These are phyloP conservation scores for Zaprionus tsacasi DNA, from an alignment of 1,140 invertebrate genomes.

Conservation along the genomic window DNA sequence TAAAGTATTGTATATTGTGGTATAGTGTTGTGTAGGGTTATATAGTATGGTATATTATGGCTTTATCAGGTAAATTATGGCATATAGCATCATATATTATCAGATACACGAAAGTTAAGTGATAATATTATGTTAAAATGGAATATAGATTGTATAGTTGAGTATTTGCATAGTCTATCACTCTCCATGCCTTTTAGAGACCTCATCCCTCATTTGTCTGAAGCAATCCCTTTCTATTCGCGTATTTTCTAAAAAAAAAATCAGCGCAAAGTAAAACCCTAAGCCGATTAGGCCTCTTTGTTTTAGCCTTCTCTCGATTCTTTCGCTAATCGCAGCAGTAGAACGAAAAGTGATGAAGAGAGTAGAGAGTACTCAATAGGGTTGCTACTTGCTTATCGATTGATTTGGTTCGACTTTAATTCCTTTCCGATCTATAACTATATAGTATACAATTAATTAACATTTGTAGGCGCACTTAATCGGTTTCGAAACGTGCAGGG, in stretches of 20 bases:
- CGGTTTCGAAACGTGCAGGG: not conserved
- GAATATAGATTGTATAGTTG: too few relatives aligned
- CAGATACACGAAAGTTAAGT: too few relatives aligned
- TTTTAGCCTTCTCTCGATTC: not conserved
- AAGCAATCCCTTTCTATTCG: not conserved
- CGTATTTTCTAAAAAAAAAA: not conserved
- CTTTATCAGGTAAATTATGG: not conserved
- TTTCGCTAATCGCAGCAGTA: not conserved
- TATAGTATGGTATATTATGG: not conserved
- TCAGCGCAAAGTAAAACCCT: not conserved
- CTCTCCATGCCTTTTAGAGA: too few relatives aligned
- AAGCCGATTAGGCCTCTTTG: not conserved
- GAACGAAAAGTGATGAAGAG: not conserved
- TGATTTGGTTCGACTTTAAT: not conserved
- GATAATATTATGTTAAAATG: too few relatives aligned
- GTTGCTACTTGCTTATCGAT: not conserved
- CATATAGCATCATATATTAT: too few relatives aligned
- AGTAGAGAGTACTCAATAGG: not conserved
- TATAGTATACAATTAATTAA: not conserved
- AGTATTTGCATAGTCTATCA: not conserved
- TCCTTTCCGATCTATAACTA: not conserved
- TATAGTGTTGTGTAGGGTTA: too few relatives aligned
- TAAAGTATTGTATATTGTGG: not conserved
- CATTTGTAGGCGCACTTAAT: slow-evolving; percentile 4
- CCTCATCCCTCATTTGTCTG: too few relatives aligned